Evolutionary conservation across 2,888 invertebrate genomes (phyloP).

Genomic region (Vanessa cardui): DNA sequence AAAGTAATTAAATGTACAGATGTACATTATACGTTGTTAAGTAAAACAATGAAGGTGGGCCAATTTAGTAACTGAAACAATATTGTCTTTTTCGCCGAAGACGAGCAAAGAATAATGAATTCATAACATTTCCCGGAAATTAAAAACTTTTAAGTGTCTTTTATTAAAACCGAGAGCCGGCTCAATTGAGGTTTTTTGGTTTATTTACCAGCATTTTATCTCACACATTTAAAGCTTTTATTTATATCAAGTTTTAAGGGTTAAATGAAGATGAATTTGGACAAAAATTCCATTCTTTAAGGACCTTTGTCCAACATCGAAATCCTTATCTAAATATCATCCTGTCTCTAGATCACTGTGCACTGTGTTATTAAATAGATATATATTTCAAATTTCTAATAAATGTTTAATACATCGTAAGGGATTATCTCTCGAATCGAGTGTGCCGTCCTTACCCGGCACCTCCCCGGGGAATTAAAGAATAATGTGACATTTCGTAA

Average conservation of each 20-base stretch:
- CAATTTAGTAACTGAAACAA: neutral
- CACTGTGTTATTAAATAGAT: too few species aligned
- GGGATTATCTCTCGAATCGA: constrained; percentile 22
- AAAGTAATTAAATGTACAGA: too few species aligned
- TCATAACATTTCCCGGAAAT: constrained; percentile 37
- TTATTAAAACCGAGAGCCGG: constrained; percentile 33
- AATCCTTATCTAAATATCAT: too few species aligned
- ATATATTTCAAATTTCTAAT: constrained; percentile 1
- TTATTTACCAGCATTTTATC: too few species aligned
- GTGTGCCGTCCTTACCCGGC: constrained; percentile 24
- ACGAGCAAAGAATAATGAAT: constrained; percentile 34
- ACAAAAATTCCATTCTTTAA: too few species aligned
- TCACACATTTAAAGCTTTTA: too few species aligned
- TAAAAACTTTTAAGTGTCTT: constrained; percentile 48
- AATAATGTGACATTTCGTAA: constrained; percentile 57
- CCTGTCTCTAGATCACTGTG: too few species aligned
- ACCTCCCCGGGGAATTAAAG: constrained; percentile 46
- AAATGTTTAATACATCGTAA: constrained; percentile 30
- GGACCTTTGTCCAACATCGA: too few species aligned
- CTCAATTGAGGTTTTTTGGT: neutral
- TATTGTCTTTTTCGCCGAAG: constrained; percentile 2
- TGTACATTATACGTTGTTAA: neutral
- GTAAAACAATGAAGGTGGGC: neutral
- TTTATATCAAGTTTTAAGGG: too few species aligned
- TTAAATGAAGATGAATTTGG: too few species aligned